Evolutionary conservation across 2,888 invertebrate genomes (phyloP).

Genomic region (Epinotia ramella): DNA sequence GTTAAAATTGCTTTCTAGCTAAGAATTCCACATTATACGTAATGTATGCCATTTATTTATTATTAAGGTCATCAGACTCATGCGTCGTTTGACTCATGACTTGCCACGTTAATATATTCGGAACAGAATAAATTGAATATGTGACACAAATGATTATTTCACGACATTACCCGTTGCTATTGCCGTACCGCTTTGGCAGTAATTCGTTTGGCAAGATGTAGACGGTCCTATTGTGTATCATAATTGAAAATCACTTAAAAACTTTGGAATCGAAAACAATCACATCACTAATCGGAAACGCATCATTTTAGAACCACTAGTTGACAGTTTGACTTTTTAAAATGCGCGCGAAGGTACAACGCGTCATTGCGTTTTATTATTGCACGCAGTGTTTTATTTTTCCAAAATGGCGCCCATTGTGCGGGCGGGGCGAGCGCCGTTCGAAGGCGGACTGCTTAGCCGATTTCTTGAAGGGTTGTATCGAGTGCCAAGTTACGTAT

Average conservation of each 20-base stretch:
- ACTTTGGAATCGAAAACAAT: slow-evolving; percentile 35
- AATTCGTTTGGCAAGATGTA: slow-evolving; percentile 81
- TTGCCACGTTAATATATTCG: slow-evolving; percentile 28
- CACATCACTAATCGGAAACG: slow-evolving; percentile 47
- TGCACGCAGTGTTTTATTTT: slow-evolving; percentile 36
- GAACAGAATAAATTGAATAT: background rate
- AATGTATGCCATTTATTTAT: slow-evolving; percentile 41
- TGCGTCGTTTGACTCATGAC: background rate
- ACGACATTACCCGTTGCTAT: slow-evolving; percentile 68
- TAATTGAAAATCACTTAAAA: slow-evolving; percentile 53
- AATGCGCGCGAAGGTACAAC: slow-evolving; percentile 18
- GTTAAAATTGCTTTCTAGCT: slow-evolving; percentile 9
- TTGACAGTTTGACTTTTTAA: slow-evolving; percentile 38
- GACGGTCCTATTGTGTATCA: slow-evolving; percentile 80
- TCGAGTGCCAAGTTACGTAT: slow-evolving; percentile 71
- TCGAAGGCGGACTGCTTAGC: slow-evolving; percentile 70
- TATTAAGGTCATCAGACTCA: slow-evolving; percentile 37
- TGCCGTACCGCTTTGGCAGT: slow-evolving; percentile 78
- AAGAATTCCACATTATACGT: slow-evolving; percentile 35
- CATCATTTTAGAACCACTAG: slow-evolving; percentile 35
- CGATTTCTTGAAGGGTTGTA: slow-evolving; percentile 73
- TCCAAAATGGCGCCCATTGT: slow-evolving; percentile 50
- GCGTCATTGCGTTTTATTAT: slow-evolving; percentile 38
- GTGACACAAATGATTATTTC: slow-evolving; percentile 14
- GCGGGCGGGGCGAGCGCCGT: slow-evolving; percentile 67